Base-by-base conservation (phyloP, 1,140 invertebrate species). In the Drosophila pachea region DNA sequence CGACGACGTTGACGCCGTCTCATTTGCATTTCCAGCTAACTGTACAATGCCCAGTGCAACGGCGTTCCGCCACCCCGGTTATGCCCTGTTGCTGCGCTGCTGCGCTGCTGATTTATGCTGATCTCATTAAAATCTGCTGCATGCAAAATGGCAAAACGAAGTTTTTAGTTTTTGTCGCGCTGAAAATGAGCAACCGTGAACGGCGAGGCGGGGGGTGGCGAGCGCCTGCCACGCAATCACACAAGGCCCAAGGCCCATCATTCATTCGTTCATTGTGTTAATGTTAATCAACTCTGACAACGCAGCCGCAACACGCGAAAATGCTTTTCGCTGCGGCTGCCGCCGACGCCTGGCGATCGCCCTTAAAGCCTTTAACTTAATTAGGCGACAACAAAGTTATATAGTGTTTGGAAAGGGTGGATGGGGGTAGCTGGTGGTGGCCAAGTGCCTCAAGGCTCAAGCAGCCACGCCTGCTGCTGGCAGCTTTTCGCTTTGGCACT, bases 61-160 rank as follows among this genome's bases (percentile, higher is more conserved):
- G 9, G 35, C 54, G 52, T 47, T 9, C 7, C 5, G 0, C 6
- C 11, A 7, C n/a, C 43, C 38, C 42, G 45, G 32, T 31, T 45
- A 40, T 32, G 22, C 35, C 22, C 22, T 35, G 66, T 48, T 71
- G 78, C 66, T 67, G 63, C 56, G 73, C 87, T 84, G 81, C 82
- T 82, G 68, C 86, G 81, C 82, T 82, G 68, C 86, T 88, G 86
- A 88, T 88, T 88, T 88, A 88, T 88, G 86, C 78, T 86, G 78
- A 88, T 88, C 86, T 77, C 74, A 86, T 88, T 88, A 86, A 86
- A 86, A 76, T 86, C 62, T 77, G 67, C 73, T 86, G 64, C 76
- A 76, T 86, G 73, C 73, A 81, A 84, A 86, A 70, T 84, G 60
- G 69, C 79, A 86, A 81, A 82, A 81, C 60, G 79, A 84, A 84